These are phyloP conservation scores for Amblyraja radiata DNA, from an alignment of 2,797 vertebrate species.

Conservation along the genomic window DNA sequence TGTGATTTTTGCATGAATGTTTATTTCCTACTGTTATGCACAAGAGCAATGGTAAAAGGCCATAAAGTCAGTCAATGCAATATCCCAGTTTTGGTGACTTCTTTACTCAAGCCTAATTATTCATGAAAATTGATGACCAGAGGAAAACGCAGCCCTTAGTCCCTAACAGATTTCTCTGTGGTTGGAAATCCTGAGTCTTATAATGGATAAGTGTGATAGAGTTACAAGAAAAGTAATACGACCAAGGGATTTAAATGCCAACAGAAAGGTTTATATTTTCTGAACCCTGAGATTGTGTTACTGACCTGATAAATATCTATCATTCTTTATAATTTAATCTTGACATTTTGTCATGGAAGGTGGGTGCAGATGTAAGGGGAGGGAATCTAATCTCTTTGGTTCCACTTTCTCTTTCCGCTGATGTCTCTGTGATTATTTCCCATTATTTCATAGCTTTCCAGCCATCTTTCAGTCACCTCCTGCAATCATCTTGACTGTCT, in stretches of 20 bases:
- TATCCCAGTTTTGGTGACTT: background rate
- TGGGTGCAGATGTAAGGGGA: background rate
- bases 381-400: background rate
- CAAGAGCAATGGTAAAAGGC: background rate
- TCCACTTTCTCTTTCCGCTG: background rate
- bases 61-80: background rate
- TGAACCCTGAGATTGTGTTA: conserved; percentile 18
- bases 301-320: conserved; percentile 7
- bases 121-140: background rate
- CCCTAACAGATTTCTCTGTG: background rate
- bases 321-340: conserved; percentile 17
- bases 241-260: conserved; percentile 4
- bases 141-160: background rate
- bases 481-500: background rate
- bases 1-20: too few relatives aligned
- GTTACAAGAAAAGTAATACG: background rate
- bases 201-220: conserved; percentile 4
- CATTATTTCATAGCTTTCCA: background rate
- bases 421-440: background rate
- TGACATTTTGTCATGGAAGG: background rate
- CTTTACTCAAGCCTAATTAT: background rate
- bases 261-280: background rate
- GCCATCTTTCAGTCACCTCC: background rate
- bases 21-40: too few relatives aligned
- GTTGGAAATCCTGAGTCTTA: background rate